Conservation (phyloP, 2,797 vertebrate species). For the Sciurus vulgaris region DNA sequence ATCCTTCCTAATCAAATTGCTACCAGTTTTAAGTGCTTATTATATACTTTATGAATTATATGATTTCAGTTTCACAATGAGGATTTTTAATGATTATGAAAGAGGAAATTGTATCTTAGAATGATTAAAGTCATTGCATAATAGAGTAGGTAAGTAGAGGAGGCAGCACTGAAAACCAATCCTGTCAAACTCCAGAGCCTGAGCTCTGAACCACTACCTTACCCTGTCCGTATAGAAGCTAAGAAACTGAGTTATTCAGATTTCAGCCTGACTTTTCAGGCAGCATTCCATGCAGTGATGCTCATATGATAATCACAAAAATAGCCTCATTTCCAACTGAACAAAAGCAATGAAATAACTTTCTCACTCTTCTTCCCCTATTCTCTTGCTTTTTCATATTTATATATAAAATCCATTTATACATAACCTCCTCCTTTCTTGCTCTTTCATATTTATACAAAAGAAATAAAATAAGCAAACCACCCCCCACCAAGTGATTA, state of each 20-base stretch:
- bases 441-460: constrained; percentile 55
- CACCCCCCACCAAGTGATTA: constrained; percentile 12
- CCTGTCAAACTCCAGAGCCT: neutral
- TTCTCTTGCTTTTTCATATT: neutral
- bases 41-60: neutral
- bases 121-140: neutral
- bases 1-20: neutral
- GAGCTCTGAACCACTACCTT: neutral
- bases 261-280: neutral
- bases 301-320: constrained; percentile 20
- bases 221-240: neutral
- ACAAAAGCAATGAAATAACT: neutral
- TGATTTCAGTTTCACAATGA: neutral
- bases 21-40: neutral
- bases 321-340: constrained; percentile 25
- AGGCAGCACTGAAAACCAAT: neutral
- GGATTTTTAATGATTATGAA: neutral
- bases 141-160: neutral
- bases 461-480: constrained; percentile 32
- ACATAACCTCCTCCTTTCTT: constrained; percentile 18
- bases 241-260: neutral
- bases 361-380: neutral
- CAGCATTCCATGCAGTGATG: neutral
- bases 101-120: neutral
- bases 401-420: neutral